Percentiles rank a stretch among this genome's conserved stretches.
phyloP scores from a whole-genome alignment of 2,113 vertebrate genomes.

The Turnix velox region DNA sequence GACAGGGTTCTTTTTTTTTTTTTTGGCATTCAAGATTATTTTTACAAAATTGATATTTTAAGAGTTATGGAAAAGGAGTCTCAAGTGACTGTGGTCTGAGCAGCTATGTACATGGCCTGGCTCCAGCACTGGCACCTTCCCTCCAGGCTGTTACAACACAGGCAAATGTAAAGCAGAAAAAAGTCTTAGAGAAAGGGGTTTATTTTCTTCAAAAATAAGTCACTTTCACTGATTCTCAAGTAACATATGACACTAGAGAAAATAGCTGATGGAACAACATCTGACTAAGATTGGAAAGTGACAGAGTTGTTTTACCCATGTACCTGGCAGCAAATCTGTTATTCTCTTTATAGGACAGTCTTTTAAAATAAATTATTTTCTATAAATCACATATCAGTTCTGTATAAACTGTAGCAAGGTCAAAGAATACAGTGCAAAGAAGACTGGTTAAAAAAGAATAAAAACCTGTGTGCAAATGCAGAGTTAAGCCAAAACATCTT shows the following conservation, averaged over 20 bases:
- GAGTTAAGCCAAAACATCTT: not conserved
- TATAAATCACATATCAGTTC: not conserved
- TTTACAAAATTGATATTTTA: not conserved
- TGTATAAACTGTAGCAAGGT: not conserved
- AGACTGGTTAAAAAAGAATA: not conserved
- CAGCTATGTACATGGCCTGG: not conserved
- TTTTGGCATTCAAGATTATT: not conserved
- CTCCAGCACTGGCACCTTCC: not conserved
- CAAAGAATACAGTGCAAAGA: not conserved
- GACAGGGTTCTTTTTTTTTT: fast-evolving
- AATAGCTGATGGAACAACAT: not conserved
- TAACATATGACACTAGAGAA: not conserved
- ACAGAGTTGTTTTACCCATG: not conserved
- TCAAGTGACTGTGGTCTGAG: not conserved
- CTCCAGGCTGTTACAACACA: not conserved
- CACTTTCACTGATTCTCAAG: not conserved
- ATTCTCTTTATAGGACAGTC: not conserved
- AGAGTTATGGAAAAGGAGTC: not conserved
- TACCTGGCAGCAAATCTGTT: not conserved
- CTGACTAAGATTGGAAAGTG: not conserved
- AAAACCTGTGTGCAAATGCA: not conserved
- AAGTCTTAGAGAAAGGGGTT: not conserved
- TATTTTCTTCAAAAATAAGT: not conserved
- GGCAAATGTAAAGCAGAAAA: not conserved
- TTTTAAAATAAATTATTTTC: not conserved